Evolutionary conservation across 1,140 invertebrate species (phyloP), one percentile per base, ranked within the genome.

Genomic region (Planococcus citri): DNA sequence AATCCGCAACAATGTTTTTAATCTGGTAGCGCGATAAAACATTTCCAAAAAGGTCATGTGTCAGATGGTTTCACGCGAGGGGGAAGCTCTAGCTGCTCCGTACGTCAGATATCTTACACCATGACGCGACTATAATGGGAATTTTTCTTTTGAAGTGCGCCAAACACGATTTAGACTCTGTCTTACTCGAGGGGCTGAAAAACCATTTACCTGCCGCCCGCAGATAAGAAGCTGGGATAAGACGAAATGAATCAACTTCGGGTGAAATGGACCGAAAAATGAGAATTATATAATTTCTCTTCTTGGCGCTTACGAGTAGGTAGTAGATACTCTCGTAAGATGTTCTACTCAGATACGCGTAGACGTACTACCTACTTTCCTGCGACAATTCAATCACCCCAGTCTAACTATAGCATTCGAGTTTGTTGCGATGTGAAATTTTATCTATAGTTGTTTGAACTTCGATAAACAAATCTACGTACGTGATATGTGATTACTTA

Each of bases 121-220:
- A 20, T 51, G 41, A 51, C 41, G 17, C 10, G 12, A 51, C 41
- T 51, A 51, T 51, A 51, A 51, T 51, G 41, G 41, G 41, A 51
- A 51, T 51, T 51, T 51, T 51, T 51, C 41, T 51, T 51, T 51
- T 51, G 41, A 51, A 51, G 41, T 51, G 41, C 41, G 41, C 41
- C 41, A 14, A 33, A 17, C 41, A 3, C 41, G n/a, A 51, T 51
- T 51, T 33, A 33, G n/a, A 33, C 4, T 33, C 29, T 33, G 29
- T 33, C 29, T 33, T 51, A 51, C 41, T 51, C 41, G 41, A 51
- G 41, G 41, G 41, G n/a, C 17, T 14, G 41, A 17, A 51, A 51
- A 51, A 51, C 41, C 41, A 51, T 51, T 51, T 51, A 51, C 41
- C 41, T 51, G 41, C 41, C 41, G 10, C n/a, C 17, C n/a, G 12